These are phyloP conservation scores for Cotesia congregata DNA, from an alignment of 2,888 invertebrate species.

Conservation along the genomic window DNA sequence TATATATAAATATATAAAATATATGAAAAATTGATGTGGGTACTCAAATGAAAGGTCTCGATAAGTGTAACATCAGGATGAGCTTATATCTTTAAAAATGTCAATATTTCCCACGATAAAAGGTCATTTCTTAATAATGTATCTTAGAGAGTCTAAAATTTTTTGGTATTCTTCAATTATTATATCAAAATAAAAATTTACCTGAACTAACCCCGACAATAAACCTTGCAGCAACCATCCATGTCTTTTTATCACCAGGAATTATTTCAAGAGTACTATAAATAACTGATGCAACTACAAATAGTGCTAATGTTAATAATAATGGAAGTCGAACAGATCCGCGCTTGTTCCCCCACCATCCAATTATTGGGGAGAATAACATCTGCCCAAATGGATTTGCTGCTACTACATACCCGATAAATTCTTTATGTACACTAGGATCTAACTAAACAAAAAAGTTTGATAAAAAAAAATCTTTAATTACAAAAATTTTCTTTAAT, in stretches of 20 bases:
- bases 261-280: conserved; percentile 84
- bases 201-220: conserved; percentile 88
- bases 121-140: conserved; percentile 7
- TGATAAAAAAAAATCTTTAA: neutral
- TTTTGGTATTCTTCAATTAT: too few species aligned
- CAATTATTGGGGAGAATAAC: conserved; percentile 86
- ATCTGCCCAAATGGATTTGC: conserved; percentile 91
- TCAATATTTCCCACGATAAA: too few species aligned
- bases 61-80: too few species aligned
- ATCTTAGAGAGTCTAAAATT: neutral
- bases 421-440: conserved; percentile 83
- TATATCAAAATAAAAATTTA: conserved; percentile 59
- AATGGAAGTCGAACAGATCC: conserved; percentile 81
- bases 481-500: too few species aligned
- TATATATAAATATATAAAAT: too few species aligned
- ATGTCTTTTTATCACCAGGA: conserved; percentile 77
- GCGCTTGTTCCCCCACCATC: conserved; percentile 86
- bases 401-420: conserved; percentile 87
- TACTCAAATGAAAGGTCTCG: too few species aligned
- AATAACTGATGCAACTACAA: conserved; percentile 80
- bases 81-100: too few species aligned
- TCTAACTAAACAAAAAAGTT: conserved; percentile 77
- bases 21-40: too few species aligned
- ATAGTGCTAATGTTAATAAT: conserved; percentile 78
- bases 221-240: conserved; percentile 84